Base-by-base conservation (phyloP, 2,113 vertebrate genomes). In the Ceyx melanurus region DNA sequence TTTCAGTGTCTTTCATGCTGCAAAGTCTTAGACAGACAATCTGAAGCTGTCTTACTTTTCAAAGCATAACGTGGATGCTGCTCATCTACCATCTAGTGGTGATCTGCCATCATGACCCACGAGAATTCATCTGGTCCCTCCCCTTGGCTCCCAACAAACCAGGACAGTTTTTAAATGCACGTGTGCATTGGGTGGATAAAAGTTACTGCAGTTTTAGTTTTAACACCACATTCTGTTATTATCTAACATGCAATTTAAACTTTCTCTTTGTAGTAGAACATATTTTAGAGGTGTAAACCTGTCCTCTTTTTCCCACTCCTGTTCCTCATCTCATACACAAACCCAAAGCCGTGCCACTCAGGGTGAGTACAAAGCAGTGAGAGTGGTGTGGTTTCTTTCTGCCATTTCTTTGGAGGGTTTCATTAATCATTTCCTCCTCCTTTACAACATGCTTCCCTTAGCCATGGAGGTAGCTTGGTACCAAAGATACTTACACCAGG, bases 11-110 rank as follows among this genome's bases (percentile, higher is more conserved):
- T 66, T 68, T 93, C 13, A 15, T 50, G 70, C 61, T 82, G 26
- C 57, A 2, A 87, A 72, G 42, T 65, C 76, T 72, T 71, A 53
- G 1, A 42, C 33, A n/a, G 1, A 42, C 33, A n/a, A 31, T 37
- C 77, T 60, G 40, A 78, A 83, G n/a, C 17, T 18, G 5, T 67
- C 29, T 86, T 79, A 37, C 42, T 88, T 89, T 50, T 73, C 37
- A 86, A 86, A 67, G 33, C 10, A 15, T 89, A 58, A 25, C 28
- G 7, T 82, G 94, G 88, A 58, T 40, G 45, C 51, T 91, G 50
- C 82, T 79, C 79, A 95, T 37, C 95, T 97, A 96, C 97, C 98
- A 96, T 94, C 97, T 98, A 94, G 96, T 96, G 98, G 97, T 87
- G 37, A 93, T 45, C 33, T 77, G 45, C 8, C 13, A 73, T 92